Evolutionary conservation across 2,797 vertebrate genomes (phyloP), one percentile per base, ranked within the genome.

Genomic region (Girardinus metallicus): DNA sequence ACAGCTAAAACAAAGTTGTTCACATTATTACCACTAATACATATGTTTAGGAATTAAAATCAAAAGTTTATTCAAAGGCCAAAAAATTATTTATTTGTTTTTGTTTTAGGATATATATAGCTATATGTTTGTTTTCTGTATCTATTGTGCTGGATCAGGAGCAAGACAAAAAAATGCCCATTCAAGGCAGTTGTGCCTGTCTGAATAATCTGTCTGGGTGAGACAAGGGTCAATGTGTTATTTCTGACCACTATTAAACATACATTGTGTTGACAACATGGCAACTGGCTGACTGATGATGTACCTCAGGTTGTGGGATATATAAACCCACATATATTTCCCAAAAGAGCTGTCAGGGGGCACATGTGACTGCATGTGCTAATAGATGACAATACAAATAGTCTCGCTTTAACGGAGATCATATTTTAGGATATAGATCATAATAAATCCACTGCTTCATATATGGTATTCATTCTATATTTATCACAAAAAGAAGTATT

Each of bases 181-280:
- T 71, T 29, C 41, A 71, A 16, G 16, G 62, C 41, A 47, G 77
- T 29, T 79, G 73, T 47, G 57, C 75, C 71, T 60, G 18, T 49
- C 46, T 80, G 81, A 74, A 66, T 83, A 78, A 79, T 87, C 80
- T 60, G 86, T 80, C 76, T 76, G 62, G 51, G 73, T 85, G 73
- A 86, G 81, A 86, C 84, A 68, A 82, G 81, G 86, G 88, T 86
- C 78, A 81, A 73, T 74, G 64, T 87, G 83, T 89, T 90, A 88
- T 90, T 89, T 91, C 85, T 89, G 90, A 91, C 87, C 83, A 41
- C 86, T 80, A 78, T 85, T 82, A 87, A 86, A 82, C 84, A 86
- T 74, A 82, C 43, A 26, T 88, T 84, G 72, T 79, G 84, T 80
- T 92, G 86, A 90, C 92, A 92, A 84, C 80, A 64, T 76, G 82